Base-by-base conservation (phyloP, 2,113 vertebrate species). In the Litocranius walleri region DNA sequence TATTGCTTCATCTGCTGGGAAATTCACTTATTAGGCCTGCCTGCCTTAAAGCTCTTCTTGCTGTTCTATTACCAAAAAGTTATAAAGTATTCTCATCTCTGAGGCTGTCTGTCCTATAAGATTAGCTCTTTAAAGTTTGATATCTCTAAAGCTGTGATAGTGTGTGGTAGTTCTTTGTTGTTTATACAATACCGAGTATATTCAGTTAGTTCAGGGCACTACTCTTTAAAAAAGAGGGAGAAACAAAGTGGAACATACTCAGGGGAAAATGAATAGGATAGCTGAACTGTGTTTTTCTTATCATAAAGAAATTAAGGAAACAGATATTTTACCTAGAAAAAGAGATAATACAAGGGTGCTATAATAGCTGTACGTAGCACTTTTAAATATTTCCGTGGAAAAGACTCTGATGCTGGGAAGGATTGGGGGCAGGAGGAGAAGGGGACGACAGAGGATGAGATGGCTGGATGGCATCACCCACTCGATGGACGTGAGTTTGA, bases 101-200 rank as follows among this genome's bases (percentile, higher is more conserved):
- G 61, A 87, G 64, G 13, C 62, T 88, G 9, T 29, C 52, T 95
- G 56, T 78, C 62, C 59, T 36, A 57, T 82, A 52, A 21, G 27
- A 27, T 71, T 82, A 78, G 36, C 57, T 86, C 23, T 82, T 93
- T 82, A 77, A 84, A 92, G 33, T 17, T 15, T 61, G 6, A 6
- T 43, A 62, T 80, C 23, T 43, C 48, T 57, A 87, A 95, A 57
- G 30, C 43, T 81, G 10, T 33, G 54, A 59, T 43, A 59, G 12
- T 81, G 27, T 93, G 48, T 17, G 59, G 91, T 88, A 82, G 92
- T 96, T 94, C n/a, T 92, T 86, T 93, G 59, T 78, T 88, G 54
- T 96, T 85, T 16, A 91, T 33, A n/a, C 27, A 83, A 30, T 81
- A 77, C 36, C 94, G 61, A 95, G 43, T 48, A 71, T 40, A 93